Base-by-base conservation (phyloP, 2,797 vertebrate species). In the Chaenodraco wilsoni region DNA sequence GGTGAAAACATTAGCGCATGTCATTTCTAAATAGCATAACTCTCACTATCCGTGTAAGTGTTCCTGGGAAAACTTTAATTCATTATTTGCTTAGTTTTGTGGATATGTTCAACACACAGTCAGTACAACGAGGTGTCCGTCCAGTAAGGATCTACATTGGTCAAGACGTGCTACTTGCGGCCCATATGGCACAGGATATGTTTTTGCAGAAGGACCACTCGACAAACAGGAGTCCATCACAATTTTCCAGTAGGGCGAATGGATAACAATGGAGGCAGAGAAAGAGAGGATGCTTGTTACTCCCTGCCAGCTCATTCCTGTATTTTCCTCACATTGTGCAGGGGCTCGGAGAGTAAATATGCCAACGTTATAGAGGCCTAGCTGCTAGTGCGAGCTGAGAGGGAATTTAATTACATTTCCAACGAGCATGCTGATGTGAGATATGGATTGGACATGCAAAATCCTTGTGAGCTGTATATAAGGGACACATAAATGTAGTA, bases 391-490 rank as follows among this genome's bases (percentile, higher is more conserved):
- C 14, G 21, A 73, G 74, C 79, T 73, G 73, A 67, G 84, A 76
- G 69, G 68, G 72, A 83, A 87, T 87, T 87, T 90, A 91, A 90
- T 90, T 86, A 78, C 89, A 89, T 90, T 84, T 90, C 69, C 81
- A 86, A 76, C 56, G 10, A 85, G 87, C 84, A 79, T 69, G 71
- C 76, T 82, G 87, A 90, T 90, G 72, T 73, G 65, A 87, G 81
- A 82, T 87, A 84, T 69, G 76, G 74, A 76, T 69, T 79, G 72
- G 54, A 89, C 86, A 89, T 78, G 84, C 54, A 46, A 69, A 84
- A 81, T 86, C 64, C 57, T 52, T 62, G 46, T 76, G 74, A 10
- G 13, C 23, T 58, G 62, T 72, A 48, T 63, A 62, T 63, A 62
- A 77, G 71, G 68, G 68, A 77, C 60, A 75, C 84, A 88, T 78